Base-by-base conservation (phyloP, 2,113 vertebrate species). In the Sinocyclocheilus anshuiensis region DNA sequence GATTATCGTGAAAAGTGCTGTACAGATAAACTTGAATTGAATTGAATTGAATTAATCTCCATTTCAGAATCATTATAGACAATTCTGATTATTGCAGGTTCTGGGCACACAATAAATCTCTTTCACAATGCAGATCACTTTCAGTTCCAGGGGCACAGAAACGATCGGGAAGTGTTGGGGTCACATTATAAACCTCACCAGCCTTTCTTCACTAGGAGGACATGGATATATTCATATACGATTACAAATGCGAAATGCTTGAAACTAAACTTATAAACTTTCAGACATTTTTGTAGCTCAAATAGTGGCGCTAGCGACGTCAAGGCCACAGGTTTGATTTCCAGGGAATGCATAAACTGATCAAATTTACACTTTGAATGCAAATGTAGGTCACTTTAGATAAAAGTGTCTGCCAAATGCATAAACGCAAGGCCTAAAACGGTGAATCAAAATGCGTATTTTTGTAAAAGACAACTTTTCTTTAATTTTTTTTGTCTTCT, bases 51-150 rank as follows among this genome's bases (percentile, higher is more conserved):
- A n/a, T n/a, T n/a, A n/a, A n/a, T 57, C 53, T 33, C 69, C 65
- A 65, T 7, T 48, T 48, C 61, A 61, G 50, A 36, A 76, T 81
- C 84, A 81, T 84, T 81, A 72, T 50, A 82, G 67, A 69, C 71
- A 75, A 39, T 9, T 6, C 8, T 84, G 71, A 81, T 85, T 55
- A 87, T 53, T 67, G 45, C 42, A 45, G 76, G 77, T 42, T 74
- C 57, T 69, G 57, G 36, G n/a, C 22, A 3, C 42, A 42, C 33
- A 45, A 59, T 80, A 86, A 83, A 84, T 86, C 71, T 84, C 76
- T 81, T 39, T 83, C 81, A 84, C 61, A 16, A 20, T 80, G 12
- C 48, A 71, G 42, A 29, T 77, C 36, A 42, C 69, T 72, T 72
- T 48, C 76, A 20, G 76, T 77, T 77, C 15, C 24, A 53, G 69